Evolutionary conservation across 2,113 vertebrate genomes (phyloP).

Genomic region (Rhinogobius similis): DNA sequence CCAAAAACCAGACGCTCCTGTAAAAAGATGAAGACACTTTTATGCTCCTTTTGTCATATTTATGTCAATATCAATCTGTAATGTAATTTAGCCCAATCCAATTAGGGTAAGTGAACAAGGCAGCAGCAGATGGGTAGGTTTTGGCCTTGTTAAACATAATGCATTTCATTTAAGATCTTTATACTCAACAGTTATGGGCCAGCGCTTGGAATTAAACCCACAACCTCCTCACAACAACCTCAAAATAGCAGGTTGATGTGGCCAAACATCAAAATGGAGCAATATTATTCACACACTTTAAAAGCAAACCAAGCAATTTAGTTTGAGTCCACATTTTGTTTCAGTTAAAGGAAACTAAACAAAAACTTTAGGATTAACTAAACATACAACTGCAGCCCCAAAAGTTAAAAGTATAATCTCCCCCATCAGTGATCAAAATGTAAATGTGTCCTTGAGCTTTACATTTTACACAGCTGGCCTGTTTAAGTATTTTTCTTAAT

Average conservation of each 20-base stretch:
- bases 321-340: too few relatives aligned
- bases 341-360: too few relatives aligned
- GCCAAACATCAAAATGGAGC: too few relatives aligned
- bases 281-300: too few relatives aligned
- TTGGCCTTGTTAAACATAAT: background rate
- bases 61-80: background rate
- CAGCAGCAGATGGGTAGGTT: background rate
- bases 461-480: too few relatives aligned
- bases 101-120: constrained; percentile 5
- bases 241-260: background rate
- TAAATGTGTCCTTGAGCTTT: too few relatives aligned
- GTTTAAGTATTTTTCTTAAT: too few relatives aligned
- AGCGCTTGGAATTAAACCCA: background rate
- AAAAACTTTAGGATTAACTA: too few relatives aligned
- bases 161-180: background rate
- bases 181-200: background rate
- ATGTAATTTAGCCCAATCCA: background rate
- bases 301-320: too few relatives aligned
- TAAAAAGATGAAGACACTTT: constrained; percentile 1
- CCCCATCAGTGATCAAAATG: too few relatives aligned
- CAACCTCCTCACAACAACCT: background rate
- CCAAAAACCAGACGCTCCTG: background rate
- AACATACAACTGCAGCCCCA: too few relatives aligned
- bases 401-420: too few relatives aligned
- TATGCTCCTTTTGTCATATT: background rate